Percentiles rank a stretch among this genome's conserved stretches.
Conservation (phyloP, 2,888 invertebrate species). For the Dyspetes luteomarginatus region DNA sequence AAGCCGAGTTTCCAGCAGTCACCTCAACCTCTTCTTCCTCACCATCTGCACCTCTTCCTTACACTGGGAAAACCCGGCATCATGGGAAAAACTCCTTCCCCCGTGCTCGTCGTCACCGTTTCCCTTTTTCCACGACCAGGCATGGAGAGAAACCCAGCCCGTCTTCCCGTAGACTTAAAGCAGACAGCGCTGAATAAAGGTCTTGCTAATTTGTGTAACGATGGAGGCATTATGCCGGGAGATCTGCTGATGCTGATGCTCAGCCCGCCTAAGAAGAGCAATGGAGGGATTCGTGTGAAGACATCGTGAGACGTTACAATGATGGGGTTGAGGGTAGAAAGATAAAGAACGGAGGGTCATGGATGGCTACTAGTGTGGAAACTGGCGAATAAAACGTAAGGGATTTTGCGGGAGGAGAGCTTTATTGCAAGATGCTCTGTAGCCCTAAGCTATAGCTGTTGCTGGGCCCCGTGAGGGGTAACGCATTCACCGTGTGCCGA, state of each 20-base stretch:
- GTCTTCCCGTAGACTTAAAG: conserved; percentile 79
- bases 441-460: not conserved
- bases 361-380: conserved; percentile 1
- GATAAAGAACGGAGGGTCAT: conserved; percentile 34
- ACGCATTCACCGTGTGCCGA: conserved; percentile 25
- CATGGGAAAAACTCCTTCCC: conserved; percentile 36
- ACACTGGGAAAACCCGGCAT: conserved; percentile 46
- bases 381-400: conserved; percentile 18
- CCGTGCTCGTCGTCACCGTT: conserved; percentile 44
- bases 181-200: conserved; percentile 77
- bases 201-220: conserved; percentile 75
- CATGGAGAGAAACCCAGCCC: conserved; percentile 33
- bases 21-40: conserved; percentile 12
- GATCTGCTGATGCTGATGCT: conserved; percentile 31
- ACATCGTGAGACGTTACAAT: conserved; percentile 36
- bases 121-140: conserved; percentile 47
- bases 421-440: conserved; percentile 25
- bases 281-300: conserved; percentile 20
- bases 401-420: conserved; percentile 26
- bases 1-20: no score
- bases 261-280: conserved; percentile 27
- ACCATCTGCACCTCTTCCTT: conserved; percentile 60
- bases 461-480: conserved; percentile 3
- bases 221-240: conserved; percentile 28
- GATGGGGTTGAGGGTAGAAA: conserved; percentile 48